Evolutionary conservation across 92 coral and sea anemone genomes (phyloP).

Genomic region (Scolanthus callimorphus): DNA sequence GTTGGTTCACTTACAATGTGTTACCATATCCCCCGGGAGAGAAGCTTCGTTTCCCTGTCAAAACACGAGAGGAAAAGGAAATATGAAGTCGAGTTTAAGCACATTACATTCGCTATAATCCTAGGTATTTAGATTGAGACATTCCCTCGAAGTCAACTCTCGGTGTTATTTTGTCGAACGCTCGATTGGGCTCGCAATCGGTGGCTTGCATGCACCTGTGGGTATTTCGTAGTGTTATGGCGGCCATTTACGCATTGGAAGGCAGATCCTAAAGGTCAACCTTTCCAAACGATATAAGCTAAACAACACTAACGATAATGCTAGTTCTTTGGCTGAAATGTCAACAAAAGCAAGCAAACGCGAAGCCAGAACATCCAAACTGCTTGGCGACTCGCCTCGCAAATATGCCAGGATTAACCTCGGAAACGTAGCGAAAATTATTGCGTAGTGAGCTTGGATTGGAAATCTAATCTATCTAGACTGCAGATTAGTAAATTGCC

Average conservation of each 20-base stretch:
- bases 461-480: no score
- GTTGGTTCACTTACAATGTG: conserved; percentile 80
- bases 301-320: conserved; percentile 28
- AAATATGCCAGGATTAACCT: no score
- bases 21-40: conserved; percentile 91
- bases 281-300: conserved; percentile 4
- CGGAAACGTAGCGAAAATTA: no score
- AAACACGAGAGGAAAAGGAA: conserved; percentile 12
- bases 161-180: background rate
- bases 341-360: conserved; percentile 35
- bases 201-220: background rate
- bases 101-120: background rate
- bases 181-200: background rate
- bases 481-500: background rate
- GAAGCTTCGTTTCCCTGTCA: conserved; percentile 96
- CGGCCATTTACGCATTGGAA: background rate
- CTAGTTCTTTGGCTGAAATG: conserved; percentile 31
- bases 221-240: background rate
- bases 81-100: background rate
- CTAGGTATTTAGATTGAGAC: background rate
- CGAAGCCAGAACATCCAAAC: conserved; percentile 44
- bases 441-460: no score
- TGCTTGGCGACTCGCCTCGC: no score
- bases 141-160: background rate
- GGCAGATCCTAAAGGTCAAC: background rate